Evolutionary conservation across 2,113 vertebrate genomes (phyloP), one percentile per base, ranked within the genome.

Genomic region (Mugil cephalus): DNA sequence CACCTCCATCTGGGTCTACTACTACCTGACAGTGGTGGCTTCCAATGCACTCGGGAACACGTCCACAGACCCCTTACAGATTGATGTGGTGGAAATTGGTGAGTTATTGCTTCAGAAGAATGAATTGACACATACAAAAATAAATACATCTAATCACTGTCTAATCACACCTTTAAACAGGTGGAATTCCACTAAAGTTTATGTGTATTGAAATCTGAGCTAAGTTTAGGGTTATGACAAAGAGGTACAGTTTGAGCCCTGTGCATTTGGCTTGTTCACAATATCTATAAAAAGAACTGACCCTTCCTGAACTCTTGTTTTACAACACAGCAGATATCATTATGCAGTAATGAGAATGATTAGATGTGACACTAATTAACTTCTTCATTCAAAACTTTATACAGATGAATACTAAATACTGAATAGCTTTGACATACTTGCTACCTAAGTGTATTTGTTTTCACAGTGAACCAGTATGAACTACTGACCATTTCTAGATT

Each of bases 51-150:
- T 95, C 19, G 96, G 96, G 60, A 96, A 87, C 79, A 91, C 88
- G 65, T 77, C 85, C 13, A 98, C 97, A 0, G 92, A 96, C 2
- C 48, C 90, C 51, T 50, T 85, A 6, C 92, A 91, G 19, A 91
- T 97, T 56, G 96, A 97, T 2, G 90, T 97, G 70, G 87, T 94
- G 83, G 91, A 96, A 59, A 95, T 97, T 42, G 94, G 97, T 98
- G 92, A 93, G 94, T 51, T 75, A 21, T 54, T 24, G 3, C 10
- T 53, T n/a, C 18, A 6, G 8, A 30, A 52, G 15, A 17, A n/a
- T n/a, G n/a, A n/a, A 30, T 5, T 30, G 24, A 30, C 24, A 30
- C 24, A 30, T 30, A 30, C 24, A 30, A 30, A 30, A 30, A 30
- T 30, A 30, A 30, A 30, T 30, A 30, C 24, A 30, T 30, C 24